Base-by-base conservation (phyloP, 2,113 vertebrate genomes). In the Scomber colias region DNA sequence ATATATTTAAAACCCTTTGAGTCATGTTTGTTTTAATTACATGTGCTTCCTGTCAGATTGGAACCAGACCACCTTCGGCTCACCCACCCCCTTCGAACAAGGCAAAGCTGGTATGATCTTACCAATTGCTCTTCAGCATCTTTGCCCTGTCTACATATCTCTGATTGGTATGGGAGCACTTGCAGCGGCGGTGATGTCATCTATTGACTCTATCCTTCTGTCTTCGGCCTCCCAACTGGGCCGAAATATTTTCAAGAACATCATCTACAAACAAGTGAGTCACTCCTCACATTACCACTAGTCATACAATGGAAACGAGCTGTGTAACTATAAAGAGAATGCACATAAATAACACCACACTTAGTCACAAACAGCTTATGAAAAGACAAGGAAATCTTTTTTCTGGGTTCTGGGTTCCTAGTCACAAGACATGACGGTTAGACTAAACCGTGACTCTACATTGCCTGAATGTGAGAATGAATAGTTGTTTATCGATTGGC, bases 241-340 rank as follows among this genome's bases (percentile, higher is more conserved):
- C 49, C 92, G 93, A 79, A 96, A 95, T 50, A 89, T 95, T 78
- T 96, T 96, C 79, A 95, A 94, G 78, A 95, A 93, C 87, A 92
- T 94, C 75, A 46, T 96, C 53, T 92, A 94, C 75, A 94, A 92
- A 89, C 44, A 89, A 90, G 95, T 87, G 17, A 59, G 59, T 55
- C 24, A 24, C 15, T 35, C 45, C 15, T 60, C 5, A 45, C 16
- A 17, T 17, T 17, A 69, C 11, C 11, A 45, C 3, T 10, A 13
- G 19, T 27, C 21, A 45, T 57, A 19, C 19, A 15, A 30, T 35
- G 17, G 49, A 4, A 13, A 6, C 7, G 31, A 35, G 24, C 24
- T 27, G 24, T 27, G 24, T 27, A 27, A 27, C 24, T 27, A 2
- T 27, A 27, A 27, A 27, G 2, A 27, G 3, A 2, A 27, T 2